Percentiles rank a stretch among this genome's conserved stretches.
Evolutionary conservation across 2,113 vertebrate species (phyloP).

Genomic region (Platanista minor): DNA sequence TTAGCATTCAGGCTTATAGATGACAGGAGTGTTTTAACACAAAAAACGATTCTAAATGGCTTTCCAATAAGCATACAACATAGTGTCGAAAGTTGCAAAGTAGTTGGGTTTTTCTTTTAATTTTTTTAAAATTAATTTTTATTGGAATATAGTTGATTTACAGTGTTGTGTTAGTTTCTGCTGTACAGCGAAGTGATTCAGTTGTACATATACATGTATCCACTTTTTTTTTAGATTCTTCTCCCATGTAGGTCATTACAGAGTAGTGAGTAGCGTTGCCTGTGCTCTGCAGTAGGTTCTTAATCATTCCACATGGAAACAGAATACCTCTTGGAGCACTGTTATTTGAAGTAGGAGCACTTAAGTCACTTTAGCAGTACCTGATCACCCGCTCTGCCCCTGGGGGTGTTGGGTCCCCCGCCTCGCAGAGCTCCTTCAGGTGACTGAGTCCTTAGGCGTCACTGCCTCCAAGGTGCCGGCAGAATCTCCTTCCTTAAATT

Average conservation of each 20-base stretch:
- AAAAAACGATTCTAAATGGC: slow-evolving; percentile 19
- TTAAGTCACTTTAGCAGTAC: background rate
- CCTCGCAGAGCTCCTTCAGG: background rate
- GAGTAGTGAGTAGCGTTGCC: no score
- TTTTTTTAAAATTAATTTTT: background rate
- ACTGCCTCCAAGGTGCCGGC: background rate
- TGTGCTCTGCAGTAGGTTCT: no score
- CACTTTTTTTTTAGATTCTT: no score
- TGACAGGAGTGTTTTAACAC: background rate
- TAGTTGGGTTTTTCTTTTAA: background rate
- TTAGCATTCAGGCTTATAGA: background rate
- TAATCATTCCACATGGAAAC: background rate
- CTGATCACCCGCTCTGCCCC: no score
- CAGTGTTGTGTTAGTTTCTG: no score
- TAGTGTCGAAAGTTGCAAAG: background rate
- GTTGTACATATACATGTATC: no score
- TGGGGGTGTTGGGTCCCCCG: fast-evolving
- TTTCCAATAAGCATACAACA: fast-evolving
- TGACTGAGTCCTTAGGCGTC: background rate
- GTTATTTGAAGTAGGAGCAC: background rate
- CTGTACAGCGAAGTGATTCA: no score
- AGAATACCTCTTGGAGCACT: background rate
- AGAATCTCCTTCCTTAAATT: background rate
- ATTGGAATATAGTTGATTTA: no score
- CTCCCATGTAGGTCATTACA: no score